These are phyloP conservation scores for Nyctibius grandis DNA, from an alignment of 2,797 vertebrate genomes.

Conservation along the genomic window DNA sequence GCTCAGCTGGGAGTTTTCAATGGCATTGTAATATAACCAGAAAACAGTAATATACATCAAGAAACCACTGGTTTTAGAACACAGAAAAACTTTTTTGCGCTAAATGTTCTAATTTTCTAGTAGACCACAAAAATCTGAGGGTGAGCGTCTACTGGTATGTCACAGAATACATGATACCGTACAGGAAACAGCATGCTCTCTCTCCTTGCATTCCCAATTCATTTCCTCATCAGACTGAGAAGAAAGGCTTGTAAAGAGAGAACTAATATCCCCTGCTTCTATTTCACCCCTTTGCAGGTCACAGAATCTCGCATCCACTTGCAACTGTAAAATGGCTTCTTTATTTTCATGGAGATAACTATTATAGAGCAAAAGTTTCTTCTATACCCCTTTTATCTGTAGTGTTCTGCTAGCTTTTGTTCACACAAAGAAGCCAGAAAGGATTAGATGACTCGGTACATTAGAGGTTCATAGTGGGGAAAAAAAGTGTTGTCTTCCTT, in stretches of 20 bases:
- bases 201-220: background rate
- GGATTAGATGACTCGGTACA: background rate
- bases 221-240: background rate
- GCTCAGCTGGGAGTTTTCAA: background rate
- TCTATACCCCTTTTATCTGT: background rate
- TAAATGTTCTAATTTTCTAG: background rate
- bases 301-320: background rate
- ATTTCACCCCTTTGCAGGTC: background rate
- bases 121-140: background rate
- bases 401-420: background rate
- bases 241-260: background rate
- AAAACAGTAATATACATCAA: background rate
- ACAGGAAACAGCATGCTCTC: background rate
- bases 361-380: background rate
- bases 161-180: background rate
- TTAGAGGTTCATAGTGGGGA: background rate
- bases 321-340: background rate
- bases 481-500: background rate
- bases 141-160: rapidly evolving
- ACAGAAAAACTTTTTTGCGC: background rate
- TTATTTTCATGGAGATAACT: background rate
- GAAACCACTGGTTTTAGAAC: background rate
- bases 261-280: background rate
- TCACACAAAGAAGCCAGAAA: background rate
- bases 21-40: background rate